These are phyloP conservation scores for Myotis daubentonii DNA, from an alignment of 2,797 vertebrate species.

Conservation along the genomic window DNA sequence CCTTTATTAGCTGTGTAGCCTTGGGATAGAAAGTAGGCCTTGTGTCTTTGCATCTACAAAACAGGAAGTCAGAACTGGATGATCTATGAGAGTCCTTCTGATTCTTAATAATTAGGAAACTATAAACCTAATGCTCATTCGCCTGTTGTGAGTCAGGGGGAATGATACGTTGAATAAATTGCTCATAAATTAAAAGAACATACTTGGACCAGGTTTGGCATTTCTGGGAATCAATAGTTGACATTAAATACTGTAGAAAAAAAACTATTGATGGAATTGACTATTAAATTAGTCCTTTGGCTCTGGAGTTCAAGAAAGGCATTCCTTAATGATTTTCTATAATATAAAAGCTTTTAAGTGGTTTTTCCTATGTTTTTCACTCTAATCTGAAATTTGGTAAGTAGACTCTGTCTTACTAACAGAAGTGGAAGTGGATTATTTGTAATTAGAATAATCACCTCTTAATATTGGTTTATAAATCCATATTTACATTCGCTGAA, in stretches of 20 bases:
- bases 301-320: background rate
- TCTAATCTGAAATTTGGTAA: conserved; percentile 14
- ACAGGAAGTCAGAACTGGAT: background rate
- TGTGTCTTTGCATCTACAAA: background rate
- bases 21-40: background rate
- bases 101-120: conserved; percentile 40
- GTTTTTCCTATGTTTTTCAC: background rate
- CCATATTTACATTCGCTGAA: background rate
- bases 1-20: background rate
- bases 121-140: background rate
- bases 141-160: background rate
- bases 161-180: conserved; percentile 3
- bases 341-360: background rate
- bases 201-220: background rate
- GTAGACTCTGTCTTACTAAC: background rate
- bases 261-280: conserved; percentile 29
- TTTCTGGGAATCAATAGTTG: conserved; percentile 32
- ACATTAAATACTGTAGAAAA: conserved; percentile 46
- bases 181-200: conserved; percentile 35
- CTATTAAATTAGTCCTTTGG: conserved; percentile 49
- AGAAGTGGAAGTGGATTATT: background rate
- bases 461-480: conserved; percentile 29
- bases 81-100: background rate
- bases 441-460: conserved; percentile 12
- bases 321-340: conserved; percentile 18